Percentiles rank a stretch among this genome's conserved stretches.
Evolutionary conservation across 2,888 invertebrate species (phyloP).

Genomic region (Latrodectus elegans): DNA sequence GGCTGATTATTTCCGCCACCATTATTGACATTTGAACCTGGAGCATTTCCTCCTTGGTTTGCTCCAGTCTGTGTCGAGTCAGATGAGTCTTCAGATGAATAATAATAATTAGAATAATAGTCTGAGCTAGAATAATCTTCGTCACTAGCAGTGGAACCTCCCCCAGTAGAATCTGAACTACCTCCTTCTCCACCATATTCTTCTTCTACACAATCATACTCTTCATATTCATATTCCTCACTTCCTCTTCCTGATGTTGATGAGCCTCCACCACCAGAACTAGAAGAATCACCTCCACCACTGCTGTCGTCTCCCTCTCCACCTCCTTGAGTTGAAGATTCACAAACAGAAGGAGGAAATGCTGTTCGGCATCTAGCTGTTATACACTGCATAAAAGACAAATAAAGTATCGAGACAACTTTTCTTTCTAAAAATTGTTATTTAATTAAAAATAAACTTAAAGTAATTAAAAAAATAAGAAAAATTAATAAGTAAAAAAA

Average conservation of each 20-base stretch:
- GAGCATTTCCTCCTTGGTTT: too few species aligned
- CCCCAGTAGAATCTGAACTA: background rate
- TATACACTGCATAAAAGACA: background rate
- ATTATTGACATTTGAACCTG: too few species aligned
- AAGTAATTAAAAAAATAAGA: too few species aligned
- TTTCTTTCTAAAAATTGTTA: too few species aligned
- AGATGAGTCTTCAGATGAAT: background rate
- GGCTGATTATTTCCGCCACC: too few species aligned
- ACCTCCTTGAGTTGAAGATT: background rate
- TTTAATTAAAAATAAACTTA: too few species aligned
- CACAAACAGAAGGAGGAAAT: background rate
- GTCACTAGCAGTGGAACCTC: background rate
- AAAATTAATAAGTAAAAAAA: too few species aligned
- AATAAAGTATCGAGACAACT: too few species aligned
- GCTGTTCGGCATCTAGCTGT: background rate
- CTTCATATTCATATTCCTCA: background rate
- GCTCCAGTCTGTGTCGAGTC: background rate
- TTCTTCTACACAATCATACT: background rate
- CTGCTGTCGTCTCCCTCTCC: background rate
- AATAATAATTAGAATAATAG: background rate
- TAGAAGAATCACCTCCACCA: background rate
- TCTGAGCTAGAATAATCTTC: background rate
- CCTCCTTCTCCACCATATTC: background rate
- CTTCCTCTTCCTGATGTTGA: background rate
- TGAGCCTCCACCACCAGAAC: background rate